Percentiles rank a stretch among this genome's conserved stretches.
These are phyloP conservation scores for Idris sp. DNA, from an alignment of 1,140 invertebrate species.

Conservation along the genomic window DNA sequence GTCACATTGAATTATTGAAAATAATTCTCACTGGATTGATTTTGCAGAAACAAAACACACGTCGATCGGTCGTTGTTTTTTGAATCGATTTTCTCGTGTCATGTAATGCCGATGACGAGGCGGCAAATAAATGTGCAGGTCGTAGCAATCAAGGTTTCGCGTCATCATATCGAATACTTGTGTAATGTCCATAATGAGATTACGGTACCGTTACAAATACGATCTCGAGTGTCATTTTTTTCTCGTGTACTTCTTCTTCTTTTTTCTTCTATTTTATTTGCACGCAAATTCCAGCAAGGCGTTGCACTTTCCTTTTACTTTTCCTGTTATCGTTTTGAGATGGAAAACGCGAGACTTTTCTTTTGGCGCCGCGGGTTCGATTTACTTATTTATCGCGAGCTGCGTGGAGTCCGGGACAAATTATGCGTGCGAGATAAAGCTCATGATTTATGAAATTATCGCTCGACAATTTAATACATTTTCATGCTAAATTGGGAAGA, in stretches of 20 bases:
- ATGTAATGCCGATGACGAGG: conserved; percentile 43
- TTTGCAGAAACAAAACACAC: conserved; percentile 37
- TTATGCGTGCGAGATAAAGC: conserved; percentile 27
- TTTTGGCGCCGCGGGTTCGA: conserved; percentile 2
- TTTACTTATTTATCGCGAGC: conserved; percentile 22
- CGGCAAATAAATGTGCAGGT: conserved; percentile 53
- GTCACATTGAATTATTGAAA: conserved; percentile 44
- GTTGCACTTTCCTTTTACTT: conserved; percentile 59
- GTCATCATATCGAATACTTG: conserved; percentile 57
- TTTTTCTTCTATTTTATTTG: conserved; percentile 42
- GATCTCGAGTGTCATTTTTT: conserved; percentile 46
- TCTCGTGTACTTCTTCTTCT: conserved; percentile 30
- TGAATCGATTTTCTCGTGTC: conserved; percentile 49
- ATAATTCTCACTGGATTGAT: conserved; percentile 30
- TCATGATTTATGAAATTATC: conserved; percentile 23
- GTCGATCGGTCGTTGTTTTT: conserved; percentile 39
- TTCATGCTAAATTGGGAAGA: conserved; percentile 25
- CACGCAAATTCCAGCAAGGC: conserved; percentile 23
- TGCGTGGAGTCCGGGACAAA: conserved; percentile 15
- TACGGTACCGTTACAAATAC: conserved; percentile 58
- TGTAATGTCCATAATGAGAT: conserved; percentile 61
- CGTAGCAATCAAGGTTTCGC: conserved; percentile 54
- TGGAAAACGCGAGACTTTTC: conserved; percentile 25
- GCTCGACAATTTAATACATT: conserved; percentile 18
- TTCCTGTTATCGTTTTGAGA: conserved; percentile 39